Base-by-base conservation (phyloP, 2,888 invertebrate genomes). In the Orgyia antiqua region DNA sequence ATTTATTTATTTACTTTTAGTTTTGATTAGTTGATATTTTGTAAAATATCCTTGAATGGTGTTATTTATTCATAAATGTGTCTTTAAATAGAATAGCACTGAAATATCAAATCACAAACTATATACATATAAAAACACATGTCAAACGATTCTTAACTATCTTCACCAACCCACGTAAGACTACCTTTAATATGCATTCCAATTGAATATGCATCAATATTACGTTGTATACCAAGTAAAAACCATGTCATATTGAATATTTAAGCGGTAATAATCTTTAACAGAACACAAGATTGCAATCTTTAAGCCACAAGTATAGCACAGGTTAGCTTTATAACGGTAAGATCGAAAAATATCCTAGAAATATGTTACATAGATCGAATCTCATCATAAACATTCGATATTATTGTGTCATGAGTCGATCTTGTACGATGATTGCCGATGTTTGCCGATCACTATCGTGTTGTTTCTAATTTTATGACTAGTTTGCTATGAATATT, bases 381-480 rank as follows among this genome's bases (percentile, higher is more conserved):
- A 56, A 76, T 76, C 77, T 46, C 42, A 23, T 44, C 61, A 64
- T 78, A 78, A 78, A 79, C 68, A 58, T 59, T 50, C 60, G 55
- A 68, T 64, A 73, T 77, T 76, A 79, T 78, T 70, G 59, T 68
- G 67, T 64, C 53, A 54, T 32, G n/a, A 7, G 2, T 10, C 35
- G 31, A 27, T 27, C 13, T 18, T 9, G 29, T 20, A 29, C 29
- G 29, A 10, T 25, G 29, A 33, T 33, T 42, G 34, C 44, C 59
- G 71, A 73, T 71, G 58, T 52, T 48, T 9, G 3, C 32, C 27
- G 32, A 27, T 32, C 24, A 17, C 46, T 69, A 74, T 74, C 74
- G 35, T 29, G 38, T 42, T 60, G 60, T 66, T 64, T 69, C 60
- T 61, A 63, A 65, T 61, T 69, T 70, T 63, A 71, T 65, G 59